Conservation (phyloP, 2,888 invertebrate genomes). For the Subacronicta megacephala region DNA sequence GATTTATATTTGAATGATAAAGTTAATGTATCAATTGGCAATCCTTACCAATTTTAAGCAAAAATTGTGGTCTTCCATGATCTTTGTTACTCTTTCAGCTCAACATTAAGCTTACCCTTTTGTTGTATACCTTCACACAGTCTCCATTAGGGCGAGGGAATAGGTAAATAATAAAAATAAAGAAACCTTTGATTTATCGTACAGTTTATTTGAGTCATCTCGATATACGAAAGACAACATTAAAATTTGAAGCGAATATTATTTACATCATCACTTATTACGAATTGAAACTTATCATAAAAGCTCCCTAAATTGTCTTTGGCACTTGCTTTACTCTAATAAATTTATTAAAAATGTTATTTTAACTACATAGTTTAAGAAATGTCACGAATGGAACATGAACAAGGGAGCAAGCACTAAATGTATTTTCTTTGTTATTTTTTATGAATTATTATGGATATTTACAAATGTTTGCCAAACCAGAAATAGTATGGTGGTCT, state of each 20-base stretch:
- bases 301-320: conserved; percentile 86
- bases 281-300: conserved; percentile 74
- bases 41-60: too few relatives aligned
- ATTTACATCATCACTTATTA: conserved; percentile 70
- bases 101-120: too few relatives aligned
- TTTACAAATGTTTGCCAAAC: conserved; percentile 22
- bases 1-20: too few relatives aligned
- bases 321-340: conserved; percentile 82
- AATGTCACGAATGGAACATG: conserved; percentile 25
- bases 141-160: neutral
- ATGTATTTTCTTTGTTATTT: conserved; percentile 6
- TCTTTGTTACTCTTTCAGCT: too few relatives aligned
- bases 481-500: conserved; percentile 2
- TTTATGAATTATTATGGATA: conserved; percentile 1
- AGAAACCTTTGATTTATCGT: conserved; percentile 61
- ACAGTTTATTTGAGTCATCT: conserved; percentile 80
- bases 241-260: conserved; percentile 76
- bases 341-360: conserved; percentile 40
- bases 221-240: conserved; percentile 80
- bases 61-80: too few relatives aligned
- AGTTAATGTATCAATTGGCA: too few relatives aligned
- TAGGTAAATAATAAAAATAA: conserved; percentile 37
- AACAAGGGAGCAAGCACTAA: conserved; percentile 23
- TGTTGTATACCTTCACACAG: too few relatives aligned
- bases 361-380: conserved; percentile 28